phyloP scores from a whole-genome alignment of 2,797 vertebrate species.

The Siniperca undulata region DNA sequence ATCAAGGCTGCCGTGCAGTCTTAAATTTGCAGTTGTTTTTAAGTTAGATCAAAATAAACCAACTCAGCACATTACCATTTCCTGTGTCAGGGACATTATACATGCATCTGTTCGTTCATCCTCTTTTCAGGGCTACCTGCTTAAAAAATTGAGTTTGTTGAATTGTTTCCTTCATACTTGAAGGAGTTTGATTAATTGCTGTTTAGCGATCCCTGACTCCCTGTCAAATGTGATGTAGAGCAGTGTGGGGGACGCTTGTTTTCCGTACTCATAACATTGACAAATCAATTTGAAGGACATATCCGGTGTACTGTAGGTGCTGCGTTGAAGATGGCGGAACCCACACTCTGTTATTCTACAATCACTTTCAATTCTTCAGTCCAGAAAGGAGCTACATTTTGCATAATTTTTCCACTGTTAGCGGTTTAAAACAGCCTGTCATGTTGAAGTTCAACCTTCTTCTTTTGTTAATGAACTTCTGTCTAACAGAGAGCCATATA shows the following conservation, averaged over 20 bases:
- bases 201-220: background rate
- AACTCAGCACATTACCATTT: background rate
- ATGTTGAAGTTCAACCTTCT: background rate
- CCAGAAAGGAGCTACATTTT: background rate
- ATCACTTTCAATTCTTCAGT: background rate
- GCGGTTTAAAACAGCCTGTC: background rate
- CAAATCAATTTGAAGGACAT: conserved; percentile 31
- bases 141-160: background rate
- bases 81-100: conserved; percentile 3
- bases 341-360: background rate
- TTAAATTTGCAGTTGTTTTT: conserved; percentile 6
- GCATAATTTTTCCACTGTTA: background rate
- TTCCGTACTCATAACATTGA: background rate
- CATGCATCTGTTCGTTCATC: background rate
- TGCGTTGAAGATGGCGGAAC: background rate
- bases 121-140: background rate
- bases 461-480: conserved; percentile 1
- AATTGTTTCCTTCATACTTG: conserved; percentile 28
- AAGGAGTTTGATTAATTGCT: conserved; percentile 39
- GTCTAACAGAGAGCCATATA: conserved; percentile 46
- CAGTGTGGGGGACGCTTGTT: background rate
- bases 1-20: conserved; percentile 24
- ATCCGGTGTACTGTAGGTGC: background rate
- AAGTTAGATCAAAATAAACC: background rate
- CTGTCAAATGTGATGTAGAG: conserved; percentile 31